Evolutionary conservation across 2,888 invertebrate species (phyloP).

Genomic region (Ectobius pallidus): DNA sequence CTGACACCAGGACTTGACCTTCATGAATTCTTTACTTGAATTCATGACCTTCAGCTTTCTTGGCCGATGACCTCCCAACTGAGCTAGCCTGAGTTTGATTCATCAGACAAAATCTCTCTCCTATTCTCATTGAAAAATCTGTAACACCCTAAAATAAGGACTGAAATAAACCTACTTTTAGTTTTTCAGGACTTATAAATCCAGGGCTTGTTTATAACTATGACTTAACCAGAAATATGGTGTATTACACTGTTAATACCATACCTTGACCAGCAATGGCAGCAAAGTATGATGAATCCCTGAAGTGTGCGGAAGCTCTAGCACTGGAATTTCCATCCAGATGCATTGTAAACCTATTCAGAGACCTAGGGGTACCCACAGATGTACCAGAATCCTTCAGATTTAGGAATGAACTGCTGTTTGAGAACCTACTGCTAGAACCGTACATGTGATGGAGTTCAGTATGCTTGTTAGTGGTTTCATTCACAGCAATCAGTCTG

Average conservation of each 20-base stretch:
- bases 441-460: constrained; percentile 16
- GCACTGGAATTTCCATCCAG: constrained; percentile 72
- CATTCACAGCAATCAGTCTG: constrained; percentile 64
- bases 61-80: too few relatives aligned
- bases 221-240: too few relatives aligned
- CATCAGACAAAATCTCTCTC: too few relatives aligned
- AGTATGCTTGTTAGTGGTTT: constrained; percentile 51
- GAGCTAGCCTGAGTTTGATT: too few relatives aligned
- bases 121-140: too few relatives aligned
- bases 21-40: too few relatives aligned
- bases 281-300: constrained; percentile 75
- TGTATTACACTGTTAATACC: constrained; percentile 37
- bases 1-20: too few relatives aligned
- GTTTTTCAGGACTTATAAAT: too few relatives aligned
- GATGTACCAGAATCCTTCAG: constrained; percentile 57
- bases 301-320: constrained; percentile 74
- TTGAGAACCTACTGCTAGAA: constrained; percentile 58
- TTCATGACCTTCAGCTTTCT: too few relatives aligned
- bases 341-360: constrained; percentile 69
- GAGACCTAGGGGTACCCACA: constrained; percentile 60
- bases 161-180: too few relatives aligned
- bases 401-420: constrained; percentile 64
- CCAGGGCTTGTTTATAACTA: too few relatives aligned
- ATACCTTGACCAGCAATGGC: constrained; percentile 72
- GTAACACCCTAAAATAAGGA: too few relatives aligned